Base-by-base conservation (phyloP, 2,113 vertebrate genomes). In the Athene cunicularia region DNA sequence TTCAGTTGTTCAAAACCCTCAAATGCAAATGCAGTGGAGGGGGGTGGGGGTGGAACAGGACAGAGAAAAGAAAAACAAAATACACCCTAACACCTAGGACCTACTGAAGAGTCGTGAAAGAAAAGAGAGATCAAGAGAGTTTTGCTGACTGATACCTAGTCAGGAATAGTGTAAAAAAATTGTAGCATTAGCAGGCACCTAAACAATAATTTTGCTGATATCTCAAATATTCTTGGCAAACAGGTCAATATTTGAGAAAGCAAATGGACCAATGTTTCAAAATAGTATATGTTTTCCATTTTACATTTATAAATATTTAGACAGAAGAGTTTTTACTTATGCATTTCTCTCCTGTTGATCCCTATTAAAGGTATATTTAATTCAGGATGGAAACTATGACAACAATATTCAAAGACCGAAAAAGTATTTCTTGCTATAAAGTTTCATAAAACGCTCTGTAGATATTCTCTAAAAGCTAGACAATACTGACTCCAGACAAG, bases 1-100 rank as follows among this genome's bases (percentile, higher is more conserved):
- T 75, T 62, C 33, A 30, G 11, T 77, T 66, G 68, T 66, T 52
- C 22, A 71, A 71, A 85, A 49, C 3, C 16, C 32, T 68, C 49
- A 88, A 83, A 50, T 35, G 14, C 17, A 83, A 83, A 75, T 37
- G 12, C 21, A 55, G 7, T 71, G 14, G 71, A 14, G 4, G 45
- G 4, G 16, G 4, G 4, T 6, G 3, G 2, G 3, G 3, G 5
- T 37, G 4, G 4, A 39, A 22, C 5, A 26, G 10, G 3, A 6
- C 2, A 15, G 8, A 62, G 26, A 5, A 68, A 62, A 63, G 4
- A 35, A 81, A 37, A 37, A 1, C 35, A 30, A 71, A 91, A 73
- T 35, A 32, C 1, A 77, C 3, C 12, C 15, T 32, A 43, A 20
- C 14, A 56, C 5, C 11, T n/a, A 55, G 3, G 1, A 63, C 28